Conservation (phyloP, 92 coral and sea anemone species). For the Phymanthus crucifer region DNA sequence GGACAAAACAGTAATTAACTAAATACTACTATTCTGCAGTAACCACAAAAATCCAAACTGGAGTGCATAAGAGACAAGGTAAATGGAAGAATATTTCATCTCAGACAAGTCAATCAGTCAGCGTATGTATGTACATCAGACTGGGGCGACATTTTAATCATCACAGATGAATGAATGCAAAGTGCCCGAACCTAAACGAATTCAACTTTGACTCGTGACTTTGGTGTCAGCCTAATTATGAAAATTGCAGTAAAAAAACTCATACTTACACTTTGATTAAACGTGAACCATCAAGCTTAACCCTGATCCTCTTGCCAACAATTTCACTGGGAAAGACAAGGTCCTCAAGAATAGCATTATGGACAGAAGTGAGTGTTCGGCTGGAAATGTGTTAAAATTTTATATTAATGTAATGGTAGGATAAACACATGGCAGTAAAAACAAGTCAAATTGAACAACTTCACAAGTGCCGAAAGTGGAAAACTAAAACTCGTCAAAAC, state of each 20-base stretch:
- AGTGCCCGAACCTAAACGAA: too few relatives aligned
- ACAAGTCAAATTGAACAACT: neutral
- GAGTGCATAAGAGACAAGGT: neutral
- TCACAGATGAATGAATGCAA: slow-evolving; percentile 51
- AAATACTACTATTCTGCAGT: too few relatives aligned
- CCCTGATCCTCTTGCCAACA: slow-evolving; percentile 91
- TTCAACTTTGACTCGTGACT: too few relatives aligned
- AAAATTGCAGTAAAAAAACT: too few relatives aligned
- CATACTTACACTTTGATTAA: slow-evolving; percentile 85
- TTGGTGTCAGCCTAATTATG: too few relatives aligned
- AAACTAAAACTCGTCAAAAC: neutral
- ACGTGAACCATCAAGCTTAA: slow-evolving; percentile 90
- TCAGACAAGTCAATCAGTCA: slow-evolving; percentile 43
- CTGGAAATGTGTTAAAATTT: slow-evolving; percentile 34
- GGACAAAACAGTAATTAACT: neutral
- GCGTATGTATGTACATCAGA: slow-evolving; percentile 57
- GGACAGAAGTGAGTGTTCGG: slow-evolving; percentile 97
- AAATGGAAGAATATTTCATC: neutral
- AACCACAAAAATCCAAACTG: too few relatives aligned
- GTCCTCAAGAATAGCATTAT: slow-evolving; percentile 95
- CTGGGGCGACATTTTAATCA: slow-evolving; percentile 98
- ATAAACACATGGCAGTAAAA: neutral
- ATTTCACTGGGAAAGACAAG: slow-evolving; percentile 97
- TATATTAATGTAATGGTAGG: neutral
- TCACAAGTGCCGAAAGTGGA: too few relatives aligned